Conservation (phyloP, 1,140 invertebrate genomes). For the Myzus persicae region DNA sequence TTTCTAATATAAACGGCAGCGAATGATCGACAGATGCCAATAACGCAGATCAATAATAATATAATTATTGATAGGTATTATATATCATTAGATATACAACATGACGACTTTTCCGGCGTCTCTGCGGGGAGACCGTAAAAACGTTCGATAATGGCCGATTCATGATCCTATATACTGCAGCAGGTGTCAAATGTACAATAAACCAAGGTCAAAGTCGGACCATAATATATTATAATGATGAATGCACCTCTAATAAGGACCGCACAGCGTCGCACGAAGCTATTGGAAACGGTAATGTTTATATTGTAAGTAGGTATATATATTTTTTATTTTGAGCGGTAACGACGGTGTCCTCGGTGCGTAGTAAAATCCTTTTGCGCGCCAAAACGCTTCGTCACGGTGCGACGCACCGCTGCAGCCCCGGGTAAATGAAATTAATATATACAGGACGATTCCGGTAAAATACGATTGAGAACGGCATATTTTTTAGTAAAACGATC, state of each 20-base stretch:
- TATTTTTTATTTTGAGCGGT: not conserved
- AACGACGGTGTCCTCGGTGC: not conserved
- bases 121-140: not conserved
- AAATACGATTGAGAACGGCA: too few species aligned
- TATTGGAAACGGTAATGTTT: not conserved
- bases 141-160: not conserved
- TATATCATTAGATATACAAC: not conserved
- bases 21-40: not conserved
- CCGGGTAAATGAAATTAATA: too few species aligned
- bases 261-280: too few species aligned
- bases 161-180: not conserved
- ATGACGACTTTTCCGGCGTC: not conserved
- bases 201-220: not conserved
- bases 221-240: not conserved
- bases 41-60: not conserved
- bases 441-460: too few species aligned
- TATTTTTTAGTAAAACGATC: too few species aligned
- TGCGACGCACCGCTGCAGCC: too few species aligned
- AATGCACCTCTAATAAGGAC: not conserved
- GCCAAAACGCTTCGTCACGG: not conserved
- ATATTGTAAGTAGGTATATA: not conserved
- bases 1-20: too few species aligned
- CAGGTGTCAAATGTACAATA: not conserved
- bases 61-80: too few species aligned
- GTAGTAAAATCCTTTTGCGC: not conserved